Percentiles rank a stretch among this genome's conserved stretches.
Evolutionary conservation across 2,888 invertebrate genomes (phyloP).

Genomic region (Rotaria magnacalcarata): DNA sequence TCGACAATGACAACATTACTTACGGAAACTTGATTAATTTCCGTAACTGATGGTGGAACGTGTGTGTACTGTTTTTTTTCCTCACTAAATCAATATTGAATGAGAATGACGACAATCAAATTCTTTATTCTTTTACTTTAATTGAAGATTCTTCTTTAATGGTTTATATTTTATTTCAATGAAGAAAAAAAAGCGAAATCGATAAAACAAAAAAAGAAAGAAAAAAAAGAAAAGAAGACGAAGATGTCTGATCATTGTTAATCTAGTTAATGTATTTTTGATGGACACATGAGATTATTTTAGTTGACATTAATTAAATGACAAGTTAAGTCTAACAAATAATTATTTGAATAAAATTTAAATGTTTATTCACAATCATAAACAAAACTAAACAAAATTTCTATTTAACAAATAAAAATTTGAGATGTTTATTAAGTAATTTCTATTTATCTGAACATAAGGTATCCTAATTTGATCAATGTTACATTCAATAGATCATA

Average conservation of each 20-base stretch:
- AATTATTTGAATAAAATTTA: no score
- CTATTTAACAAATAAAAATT: no score
- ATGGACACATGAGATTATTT: background rate
- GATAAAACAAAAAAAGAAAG: no score
- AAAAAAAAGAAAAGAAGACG: no score
- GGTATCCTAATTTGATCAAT: background rate
- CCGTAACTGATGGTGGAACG: conserved; percentile 13
- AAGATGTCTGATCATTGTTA: no score
- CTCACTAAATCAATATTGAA: conserved; percentile 23
- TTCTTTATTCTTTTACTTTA: background rate
- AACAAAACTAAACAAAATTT: no score
- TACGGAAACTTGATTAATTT: conserved; percentile 29
- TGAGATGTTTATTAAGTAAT: background rate
- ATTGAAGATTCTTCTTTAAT: background rate
- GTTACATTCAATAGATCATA: background rate
- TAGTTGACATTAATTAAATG: background rate
- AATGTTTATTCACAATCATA: no score
- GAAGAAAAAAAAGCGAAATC: no score
- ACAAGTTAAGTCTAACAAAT: background rate
- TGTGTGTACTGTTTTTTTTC: background rate
- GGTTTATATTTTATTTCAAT: no score
- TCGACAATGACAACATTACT: background rate
- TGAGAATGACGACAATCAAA: conserved; percentile 10
- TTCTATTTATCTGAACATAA: background rate
- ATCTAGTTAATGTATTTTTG: no score